These are phyloP conservation scores for Perca flavescens DNA, from an alignment of 2,113 vertebrate species.

Conservation along the genomic window DNA sequence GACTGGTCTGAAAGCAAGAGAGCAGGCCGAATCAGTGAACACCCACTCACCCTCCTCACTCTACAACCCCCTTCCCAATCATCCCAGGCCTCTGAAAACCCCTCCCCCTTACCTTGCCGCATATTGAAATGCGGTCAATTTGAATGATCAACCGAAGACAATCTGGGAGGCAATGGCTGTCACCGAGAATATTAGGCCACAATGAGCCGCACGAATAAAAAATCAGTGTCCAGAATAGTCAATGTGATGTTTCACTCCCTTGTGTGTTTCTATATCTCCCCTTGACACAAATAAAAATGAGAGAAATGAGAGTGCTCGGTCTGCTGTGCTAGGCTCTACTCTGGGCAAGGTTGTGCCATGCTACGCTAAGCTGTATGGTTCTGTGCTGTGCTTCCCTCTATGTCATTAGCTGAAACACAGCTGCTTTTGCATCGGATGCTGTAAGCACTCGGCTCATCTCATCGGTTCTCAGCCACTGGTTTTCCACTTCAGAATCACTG, in stretches of 20 bases:
- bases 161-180: conserved; percentile 59
- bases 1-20: conserved; percentile 37
- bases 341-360: conserved; percentile 34
- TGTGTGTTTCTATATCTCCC: conserved; percentile 26
- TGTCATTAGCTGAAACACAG: conserved; percentile 68
- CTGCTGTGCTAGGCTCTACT: conserved; percentile 45
- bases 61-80: conserved; percentile 50
- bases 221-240: conserved; percentile 33
- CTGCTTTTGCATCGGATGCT: conserved; percentile 67
- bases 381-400: conserved; percentile 25
- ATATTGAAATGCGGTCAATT: conserved; percentile 70
- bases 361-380: conserved; percentile 21
- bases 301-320: conserved; percentile 56
- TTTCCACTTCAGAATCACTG: conserved; percentile 66
- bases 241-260: conserved; percentile 50
- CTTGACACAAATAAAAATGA: conserved; percentile 33
- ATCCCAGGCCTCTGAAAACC: conserved; percentile 20
- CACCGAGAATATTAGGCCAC: conserved; percentile 59
- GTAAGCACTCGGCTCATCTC: conserved; percentile 63
- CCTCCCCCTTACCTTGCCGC: conserved; percentile 15
- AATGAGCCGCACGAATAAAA: conserved; percentile 54
- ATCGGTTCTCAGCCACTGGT: conserved; percentile 63
- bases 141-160: conserved; percentile 71
- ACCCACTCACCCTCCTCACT: conserved; percentile 36
- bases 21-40: conserved; percentile 48